A percentile compares a stretch with the other conserved stretches of the same genome.
Conservation (phyloP, 2,113 vertebrate species). For the Gulo gulo region DNA sequence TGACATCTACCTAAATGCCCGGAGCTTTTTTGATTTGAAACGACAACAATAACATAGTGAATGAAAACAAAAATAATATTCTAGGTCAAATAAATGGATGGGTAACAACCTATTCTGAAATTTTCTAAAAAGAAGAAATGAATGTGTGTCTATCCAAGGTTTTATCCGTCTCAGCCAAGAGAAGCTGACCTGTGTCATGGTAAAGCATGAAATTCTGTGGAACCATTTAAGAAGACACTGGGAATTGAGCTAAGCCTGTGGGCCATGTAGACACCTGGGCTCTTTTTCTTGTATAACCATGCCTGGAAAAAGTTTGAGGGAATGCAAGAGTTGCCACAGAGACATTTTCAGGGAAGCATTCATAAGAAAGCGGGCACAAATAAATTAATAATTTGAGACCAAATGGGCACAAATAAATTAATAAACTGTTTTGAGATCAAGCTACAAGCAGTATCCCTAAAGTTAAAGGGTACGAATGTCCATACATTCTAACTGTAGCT, state of each 20-base stretch:
- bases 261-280: not conserved
- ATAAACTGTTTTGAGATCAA: not conserved
- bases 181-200: not conserved
- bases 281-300: not conserved
- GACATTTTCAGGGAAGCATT: not conserved
- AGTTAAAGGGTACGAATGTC: not conserved
- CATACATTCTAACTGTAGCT: not conserved
- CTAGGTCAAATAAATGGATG: not conserved
- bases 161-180: conserved; percentile 36
- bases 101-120: not conserved
- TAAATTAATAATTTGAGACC: too few species aligned
- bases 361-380: not conserved
- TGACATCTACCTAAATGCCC: not conserved
- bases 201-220: conserved; percentile 2
- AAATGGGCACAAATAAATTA: not conserved
- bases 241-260: not conserved
- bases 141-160: not conserved
- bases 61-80: not conserved
- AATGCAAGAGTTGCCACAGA: not conserved
- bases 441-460: not conserved
- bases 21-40: not conserved
- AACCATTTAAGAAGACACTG: not conserved
- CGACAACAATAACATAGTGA: not conserved
- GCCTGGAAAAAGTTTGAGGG: not conserved
- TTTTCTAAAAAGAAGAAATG: not conserved